Percentiles rank a stretch among this genome's conserved stretches.
Evolutionary conservation across 35 echinoderm and acorn worm species (phyloP).

Genomic region (Lytechinus variegatus): DNA sequence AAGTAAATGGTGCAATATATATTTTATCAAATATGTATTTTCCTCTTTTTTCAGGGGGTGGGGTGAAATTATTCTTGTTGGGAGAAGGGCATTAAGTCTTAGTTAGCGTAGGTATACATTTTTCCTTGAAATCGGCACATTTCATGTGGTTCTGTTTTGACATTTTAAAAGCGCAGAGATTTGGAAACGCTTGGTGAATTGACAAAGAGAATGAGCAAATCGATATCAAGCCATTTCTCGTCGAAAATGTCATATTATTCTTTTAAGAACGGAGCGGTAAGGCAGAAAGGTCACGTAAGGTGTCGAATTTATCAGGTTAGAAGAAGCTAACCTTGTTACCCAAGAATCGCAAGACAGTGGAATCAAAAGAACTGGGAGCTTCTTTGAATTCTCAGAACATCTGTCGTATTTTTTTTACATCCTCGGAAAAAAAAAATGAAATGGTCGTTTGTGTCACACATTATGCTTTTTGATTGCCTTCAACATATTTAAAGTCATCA

Average conservation of each 20-base stretch:
- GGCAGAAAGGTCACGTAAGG: background rate
- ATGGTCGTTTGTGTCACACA: too few relatives aligned
- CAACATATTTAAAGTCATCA: too few relatives aligned
- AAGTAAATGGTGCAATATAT: too few relatives aligned
- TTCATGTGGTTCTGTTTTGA: background rate
- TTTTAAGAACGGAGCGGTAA: background rate
- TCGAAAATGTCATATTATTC: background rate
- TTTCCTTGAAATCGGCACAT: background rate
- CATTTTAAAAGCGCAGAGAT: background rate
- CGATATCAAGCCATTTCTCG: slow-evolving; percentile 10
- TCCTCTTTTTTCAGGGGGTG: background rate
- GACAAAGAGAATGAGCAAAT: background rate
- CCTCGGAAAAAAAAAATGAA: background rate
- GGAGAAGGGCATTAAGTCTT: background rate
- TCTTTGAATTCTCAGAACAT: background rate
- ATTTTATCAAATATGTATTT: too few relatives aligned
- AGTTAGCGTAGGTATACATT: background rate
- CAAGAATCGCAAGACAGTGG: background rate
- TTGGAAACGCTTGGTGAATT: background rate
- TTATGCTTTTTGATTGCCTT: too few relatives aligned
- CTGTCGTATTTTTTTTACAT: background rate
- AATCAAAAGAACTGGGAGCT: background rate
- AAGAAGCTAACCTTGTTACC: background rate
- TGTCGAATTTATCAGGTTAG: background rate
- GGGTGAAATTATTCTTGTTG: background rate